Evolutionary conservation across 2,113 vertebrate genomes (phyloP).

Genomic region (Chelonoidis abingdonii): DNA sequence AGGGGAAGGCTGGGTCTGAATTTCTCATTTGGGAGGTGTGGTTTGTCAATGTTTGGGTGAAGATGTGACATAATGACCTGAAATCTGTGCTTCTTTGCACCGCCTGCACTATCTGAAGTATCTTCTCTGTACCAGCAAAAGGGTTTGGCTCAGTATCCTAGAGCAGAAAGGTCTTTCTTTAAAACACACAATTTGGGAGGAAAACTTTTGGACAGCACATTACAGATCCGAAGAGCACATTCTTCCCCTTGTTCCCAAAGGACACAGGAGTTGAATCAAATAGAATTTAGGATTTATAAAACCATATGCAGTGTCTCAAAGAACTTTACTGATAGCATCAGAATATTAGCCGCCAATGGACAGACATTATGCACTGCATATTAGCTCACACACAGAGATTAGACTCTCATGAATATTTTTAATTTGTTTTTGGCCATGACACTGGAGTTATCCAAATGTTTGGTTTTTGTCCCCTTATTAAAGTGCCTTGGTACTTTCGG

Average conservation of each 20-base stretch:
- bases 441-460: neutral
- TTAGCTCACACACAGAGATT: accelerated
- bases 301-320: no score
- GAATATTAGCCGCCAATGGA: accelerated
- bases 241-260: accelerated
- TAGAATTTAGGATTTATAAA: accelerated
- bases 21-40: neutral
- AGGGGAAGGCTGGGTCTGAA: neutral
- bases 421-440: neutral
- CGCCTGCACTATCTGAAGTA: neutral
- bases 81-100: neutral
- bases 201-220: neutral
- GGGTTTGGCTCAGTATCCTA: neutral
- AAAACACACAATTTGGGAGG: neutral
- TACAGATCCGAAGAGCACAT: accelerated
- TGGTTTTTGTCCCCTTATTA: neutral
- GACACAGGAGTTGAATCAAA: accelerated
- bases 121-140: constrained; percentile 8
- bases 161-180: neutral
- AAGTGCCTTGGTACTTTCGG: neutral
- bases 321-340: accelerated
- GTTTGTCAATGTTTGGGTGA: constrained; percentile 14
- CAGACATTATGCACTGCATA: neutral
- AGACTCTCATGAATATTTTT: neutral
- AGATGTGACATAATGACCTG: neutral